Conservation (phyloP, 2,113 vertebrate species). For the Dromaius novaehollandiae region DNA sequence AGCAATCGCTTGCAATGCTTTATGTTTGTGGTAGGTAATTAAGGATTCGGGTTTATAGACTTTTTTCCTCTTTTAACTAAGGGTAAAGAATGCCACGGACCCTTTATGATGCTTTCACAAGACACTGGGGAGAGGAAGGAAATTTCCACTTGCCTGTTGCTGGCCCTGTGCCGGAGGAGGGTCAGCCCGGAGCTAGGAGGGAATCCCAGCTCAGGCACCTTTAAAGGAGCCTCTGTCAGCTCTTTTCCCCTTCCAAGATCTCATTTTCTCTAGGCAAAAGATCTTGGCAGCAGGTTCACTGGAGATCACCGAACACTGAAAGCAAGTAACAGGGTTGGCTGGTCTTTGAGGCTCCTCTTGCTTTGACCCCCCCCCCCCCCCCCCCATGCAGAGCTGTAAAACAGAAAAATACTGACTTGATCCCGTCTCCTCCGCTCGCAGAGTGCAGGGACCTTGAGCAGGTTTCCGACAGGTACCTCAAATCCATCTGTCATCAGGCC, state of each 20-base stretch:
- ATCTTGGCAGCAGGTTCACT: neutral
- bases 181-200: neutral
- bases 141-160: slow-evolving; percentile 65
- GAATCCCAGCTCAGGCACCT: neutral
- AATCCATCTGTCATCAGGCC: rapidly evolving
- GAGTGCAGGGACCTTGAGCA: neutral
- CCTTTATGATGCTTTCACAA: slow-evolving; percentile 68
- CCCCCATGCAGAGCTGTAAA: neutral
- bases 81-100: neutral
- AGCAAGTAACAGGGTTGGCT: neutral
- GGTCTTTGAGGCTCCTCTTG: neutral
- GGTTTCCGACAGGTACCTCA: rapidly evolving
- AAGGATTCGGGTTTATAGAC: neutral
- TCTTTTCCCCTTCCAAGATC: rapidly evolving
- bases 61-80: neutral
- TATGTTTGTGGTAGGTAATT: neutral
- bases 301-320: neutral
- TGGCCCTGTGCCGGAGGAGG: neutral
- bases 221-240: neutral
- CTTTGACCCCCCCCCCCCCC: rapidly evolving
- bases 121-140: slow-evolving; percentile 49
- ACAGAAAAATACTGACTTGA: neutral
- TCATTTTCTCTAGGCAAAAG: neutral
- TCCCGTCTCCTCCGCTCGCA: rapidly evolving
- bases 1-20: neutral